Base-by-base conservation (phyloP, 2,888 invertebrate species). In the Chymomyza caudatula region DNA sequence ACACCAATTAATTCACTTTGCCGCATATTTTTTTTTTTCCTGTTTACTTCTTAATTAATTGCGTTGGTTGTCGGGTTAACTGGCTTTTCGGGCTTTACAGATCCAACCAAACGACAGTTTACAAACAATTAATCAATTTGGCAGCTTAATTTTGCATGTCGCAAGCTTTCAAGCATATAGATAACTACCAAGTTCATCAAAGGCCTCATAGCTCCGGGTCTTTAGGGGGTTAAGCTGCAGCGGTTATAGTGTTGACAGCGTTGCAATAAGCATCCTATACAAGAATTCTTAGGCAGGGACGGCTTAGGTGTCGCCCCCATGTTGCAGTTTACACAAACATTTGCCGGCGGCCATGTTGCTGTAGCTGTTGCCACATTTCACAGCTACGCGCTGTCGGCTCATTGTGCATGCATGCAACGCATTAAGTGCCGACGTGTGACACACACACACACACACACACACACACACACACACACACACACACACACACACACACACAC, bases 351-450 rank as follows among this genome's bases (percentile, higher is more conserved):
- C 67, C 62, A 37, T 37, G 60, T 56, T 54, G 53, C 17, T 51
- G 15, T 25, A 5, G 22, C 51, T 63, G 57, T 62, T 62, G 64
- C 64, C 37, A 67, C 60, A 60, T 52, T 60, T 63, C 43, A 52
- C 20, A 57, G 8, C 55, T 29, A 44, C 17, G 57, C 29, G 55
- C 55, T 47, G 55, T 69, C 68, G 69, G 65, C 84, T 82, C 81
- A 85, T 82, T 82, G 71, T 76, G 84, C 71, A 85, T 85, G 84
- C 86, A 78, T 73, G 76, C 68, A 73, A 73, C 81, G 78, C 84
- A 76, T 82, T 84, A 83, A 80, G 84, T 86, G 82, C 78, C 76
- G 71, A 85, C 86, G 78, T 84, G 81, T 71, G 74, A 66, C 85
- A 49, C 58, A 55, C 71, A 6, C 5, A 44, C 29, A 55, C 37